phyloP scores from a whole-genome alignment of 2,113 vertebrate genomes.

The Upupa epops region DNA sequence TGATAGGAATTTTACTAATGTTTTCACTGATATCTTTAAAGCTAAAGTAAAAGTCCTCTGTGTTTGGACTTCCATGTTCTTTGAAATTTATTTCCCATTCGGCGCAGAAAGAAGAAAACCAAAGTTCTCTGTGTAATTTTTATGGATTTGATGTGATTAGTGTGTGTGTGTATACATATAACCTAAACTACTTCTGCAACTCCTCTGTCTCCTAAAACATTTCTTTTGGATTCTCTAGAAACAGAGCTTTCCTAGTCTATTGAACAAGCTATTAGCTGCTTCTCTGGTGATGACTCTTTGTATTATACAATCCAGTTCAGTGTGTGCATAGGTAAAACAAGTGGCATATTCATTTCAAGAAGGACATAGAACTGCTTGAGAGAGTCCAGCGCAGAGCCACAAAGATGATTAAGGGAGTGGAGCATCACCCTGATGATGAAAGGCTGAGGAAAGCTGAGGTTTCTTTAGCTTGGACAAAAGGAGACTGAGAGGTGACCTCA shows the following conservation, averaged over 20 bases:
- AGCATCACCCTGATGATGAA: too few species aligned
- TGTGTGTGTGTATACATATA: rapidly evolving
- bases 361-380: too few species aligned
- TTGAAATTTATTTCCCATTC: neutral
- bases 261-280: neutral
- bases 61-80: neutral
- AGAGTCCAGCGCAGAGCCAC: too few species aligned
- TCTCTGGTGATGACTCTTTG: neutral
- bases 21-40: neutral
- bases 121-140: neutral
- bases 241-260: neutral
- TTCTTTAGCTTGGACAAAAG: too few species aligned
- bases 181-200: neutral
- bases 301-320: neutral
- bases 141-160: neutral
- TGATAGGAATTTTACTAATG: neutral
- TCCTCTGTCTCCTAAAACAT: neutral
- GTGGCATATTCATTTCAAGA: too few species aligned
- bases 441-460: too few species aligned
- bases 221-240: neutral
- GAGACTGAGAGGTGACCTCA: too few species aligned
- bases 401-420: too few species aligned
- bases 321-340: neutral
- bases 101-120: neutral
- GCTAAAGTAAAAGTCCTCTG: neutral